Conservation (phyloP, 1,140 invertebrate genomes). For the Drosophila lowei region DNA sequence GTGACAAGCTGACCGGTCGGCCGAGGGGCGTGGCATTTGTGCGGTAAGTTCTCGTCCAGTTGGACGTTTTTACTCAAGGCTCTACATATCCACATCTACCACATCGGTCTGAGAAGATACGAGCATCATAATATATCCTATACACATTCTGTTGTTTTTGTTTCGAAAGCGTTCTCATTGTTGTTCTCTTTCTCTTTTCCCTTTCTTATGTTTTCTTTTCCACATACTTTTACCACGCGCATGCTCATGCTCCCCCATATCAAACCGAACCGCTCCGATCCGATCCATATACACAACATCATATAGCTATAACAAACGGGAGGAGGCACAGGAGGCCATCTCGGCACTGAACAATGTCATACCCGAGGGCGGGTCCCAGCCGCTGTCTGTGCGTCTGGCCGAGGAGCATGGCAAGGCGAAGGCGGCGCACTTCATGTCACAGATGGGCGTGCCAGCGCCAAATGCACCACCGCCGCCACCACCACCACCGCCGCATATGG, state of each 20-base stretch:
- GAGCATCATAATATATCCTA: too few relatives aligned
- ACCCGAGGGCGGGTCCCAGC: conserved; percentile 92
- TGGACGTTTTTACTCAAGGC: too few relatives aligned
- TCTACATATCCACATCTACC: too few relatives aligned
- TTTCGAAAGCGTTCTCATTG: too few relatives aligned
- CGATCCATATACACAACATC: background rate
- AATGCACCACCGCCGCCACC: conserved; percentile 62
- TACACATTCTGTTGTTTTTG: too few relatives aligned
- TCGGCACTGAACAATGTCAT: conserved; percentile 92
- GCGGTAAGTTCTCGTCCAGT: conserved; percentile 85
- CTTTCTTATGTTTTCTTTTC: too few relatives aligned
- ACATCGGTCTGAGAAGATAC: too few relatives aligned
- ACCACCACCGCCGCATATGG: conserved; percentile 64
- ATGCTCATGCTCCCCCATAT: too few relatives aligned
- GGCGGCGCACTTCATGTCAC: conserved; percentile 84
- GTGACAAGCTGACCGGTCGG: conserved; percentile 93
- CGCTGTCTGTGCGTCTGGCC: conserved; percentile 92
- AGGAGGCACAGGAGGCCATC: conserved; percentile 95
- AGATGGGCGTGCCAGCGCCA: conserved; percentile 55
- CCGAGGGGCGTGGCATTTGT: conserved; percentile 96
- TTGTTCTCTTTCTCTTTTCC: too few relatives aligned
- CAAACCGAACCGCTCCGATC: too few relatives aligned
- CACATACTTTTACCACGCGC: too few relatives aligned
- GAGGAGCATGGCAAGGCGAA: conserved; percentile 97
- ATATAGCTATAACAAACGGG: conserved; percentile 89